A percentile compares a stretch with the other conserved stretches of the same genome.
Evolutionary conservation across 2,113 vertebrate species (phyloP).

Genomic region (Gallinago media): DNA sequence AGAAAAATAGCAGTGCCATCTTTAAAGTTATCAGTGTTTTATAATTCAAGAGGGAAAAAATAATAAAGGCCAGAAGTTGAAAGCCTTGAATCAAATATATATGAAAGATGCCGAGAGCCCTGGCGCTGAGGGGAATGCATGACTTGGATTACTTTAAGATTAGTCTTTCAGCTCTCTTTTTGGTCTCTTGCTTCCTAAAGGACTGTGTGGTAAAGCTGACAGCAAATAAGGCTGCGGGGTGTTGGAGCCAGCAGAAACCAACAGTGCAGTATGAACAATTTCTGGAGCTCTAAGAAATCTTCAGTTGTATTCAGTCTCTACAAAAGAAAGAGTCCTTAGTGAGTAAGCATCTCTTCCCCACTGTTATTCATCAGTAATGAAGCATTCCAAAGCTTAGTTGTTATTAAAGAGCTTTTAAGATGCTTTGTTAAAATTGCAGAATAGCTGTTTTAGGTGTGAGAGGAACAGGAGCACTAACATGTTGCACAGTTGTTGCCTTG

Average conservation of each 20-base stretch:
- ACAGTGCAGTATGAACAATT: background rate
- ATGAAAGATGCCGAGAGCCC: background rate
- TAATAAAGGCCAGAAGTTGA: background rate
- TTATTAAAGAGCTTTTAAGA: background rate
- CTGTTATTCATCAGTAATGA: background rate
- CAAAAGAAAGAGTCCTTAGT: background rate
- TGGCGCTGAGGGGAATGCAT: background rate
- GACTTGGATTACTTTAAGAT: background rate
- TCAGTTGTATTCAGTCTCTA: background rate
- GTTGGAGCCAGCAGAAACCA: background rate
- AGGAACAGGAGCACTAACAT: background rate
- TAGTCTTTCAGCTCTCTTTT: background rate
- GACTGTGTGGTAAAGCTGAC: background rate
- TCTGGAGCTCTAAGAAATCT: background rate
- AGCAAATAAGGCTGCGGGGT: background rate
- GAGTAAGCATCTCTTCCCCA: background rate
- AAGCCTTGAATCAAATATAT: background rate
- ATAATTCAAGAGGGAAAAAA: background rate
- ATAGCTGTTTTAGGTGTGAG: background rate
- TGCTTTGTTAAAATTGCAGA: background rate
- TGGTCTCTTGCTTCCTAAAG: slow-evolving; percentile 11
- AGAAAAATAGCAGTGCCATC: background rate
- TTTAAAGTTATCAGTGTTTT: background rate
- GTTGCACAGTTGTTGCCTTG: background rate
- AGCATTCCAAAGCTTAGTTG: background rate